Base-by-base conservation (phyloP, 92 coral and sea anemone species). In the Zoanthus gigantus region DNA sequence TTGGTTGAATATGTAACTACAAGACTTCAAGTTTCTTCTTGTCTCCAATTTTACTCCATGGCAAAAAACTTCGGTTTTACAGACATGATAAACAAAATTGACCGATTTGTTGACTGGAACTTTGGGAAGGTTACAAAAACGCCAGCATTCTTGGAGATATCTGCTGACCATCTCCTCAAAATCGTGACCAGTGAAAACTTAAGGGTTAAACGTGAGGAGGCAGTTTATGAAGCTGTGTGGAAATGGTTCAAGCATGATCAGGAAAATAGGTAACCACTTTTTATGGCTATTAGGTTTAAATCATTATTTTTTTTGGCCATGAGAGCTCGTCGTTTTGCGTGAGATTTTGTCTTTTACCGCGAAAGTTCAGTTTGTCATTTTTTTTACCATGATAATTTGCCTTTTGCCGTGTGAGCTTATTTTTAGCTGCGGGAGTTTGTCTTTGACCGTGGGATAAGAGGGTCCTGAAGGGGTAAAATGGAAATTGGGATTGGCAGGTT, bases 91-190 rank as follows among this genome's bases (percentile, higher is more conserved):
- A 71, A 77, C 66, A 96, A 94, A 74, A 91, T 96, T 32, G 93
- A 88, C 69, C 94, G 99, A 66, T 96, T 93, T 65, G 91, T 96
- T 30, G 96, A 93, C 83, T 96, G 98, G 96, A 94, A 96, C 67
- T 96, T 96, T 83, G 89, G 86, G 58, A 74, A 67, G 6, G 45
- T 96, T 37, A 74, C 90, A 10, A 94, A 74, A 58, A 93, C 84
- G 17, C 90, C 92, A 8, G 88, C 74, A 54, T 96, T 95, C 52
- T 18, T 95, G 89, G 81, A 87, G 53, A 56, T 96, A 63, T 78
- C 94, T 15, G 96, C 92, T 44, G 90, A 91, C 53, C 93, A 90
- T 7, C 85, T 96, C 0, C 72, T 80, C 50, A 85, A 90, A 45
- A 91, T 96, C 7, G 87, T 95, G 56, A 85, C 82, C 45, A 96